Evolutionary conservation across 92 coral and sea anemone species (phyloP), one percentile per base, ranked within the genome.

Genomic region (Phenganax subtilis): DNA sequence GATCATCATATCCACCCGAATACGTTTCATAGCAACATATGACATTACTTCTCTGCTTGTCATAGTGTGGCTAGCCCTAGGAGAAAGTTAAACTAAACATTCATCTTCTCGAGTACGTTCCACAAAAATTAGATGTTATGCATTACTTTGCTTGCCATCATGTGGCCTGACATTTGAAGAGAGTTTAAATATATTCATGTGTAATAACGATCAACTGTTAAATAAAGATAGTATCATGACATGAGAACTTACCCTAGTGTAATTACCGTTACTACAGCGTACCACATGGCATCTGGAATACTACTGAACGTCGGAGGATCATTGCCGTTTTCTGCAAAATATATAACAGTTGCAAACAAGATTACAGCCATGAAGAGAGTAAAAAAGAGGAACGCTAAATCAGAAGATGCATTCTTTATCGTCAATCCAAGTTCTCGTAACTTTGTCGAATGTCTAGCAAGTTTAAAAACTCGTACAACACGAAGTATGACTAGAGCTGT

Each of bases 271-370:
- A 94, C 98, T 29, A 89, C 89, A 11, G 98, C 87, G 80, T 88
- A 94, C 98, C 98, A 94, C 98, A 94, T 94, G 16, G 92, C 89
- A 81, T 94, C 98, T 16, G 92, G 91, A 10, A 94, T 94, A 70
- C 98, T 94, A 78, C 84, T 90, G 54, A 94, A 94, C 71, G 88
- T 87, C 17, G 93, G 97, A 17, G 92, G 91, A 60, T 88, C 88
- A 8, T 88, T 92, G 3, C 88, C 90, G 47, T 85, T 89, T 72
- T 93, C 98, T 20, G 92, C 89, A 64, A 93, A 93, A 87, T 90
- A 93, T 70, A 93, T 85, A 69, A 90, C 86, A 81, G 97, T 93
- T n/a, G 98, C 87, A 72, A 93, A 93, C 3, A 93, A 74, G 11
- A 93, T 81, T n/a, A 93, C 86, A 0, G 94, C 96, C 82, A 93